These are phyloP conservation scores for Rafetus swinhoei DNA, from an alignment of 2,113 vertebrate genomes.

Conservation along the genomic window DNA sequence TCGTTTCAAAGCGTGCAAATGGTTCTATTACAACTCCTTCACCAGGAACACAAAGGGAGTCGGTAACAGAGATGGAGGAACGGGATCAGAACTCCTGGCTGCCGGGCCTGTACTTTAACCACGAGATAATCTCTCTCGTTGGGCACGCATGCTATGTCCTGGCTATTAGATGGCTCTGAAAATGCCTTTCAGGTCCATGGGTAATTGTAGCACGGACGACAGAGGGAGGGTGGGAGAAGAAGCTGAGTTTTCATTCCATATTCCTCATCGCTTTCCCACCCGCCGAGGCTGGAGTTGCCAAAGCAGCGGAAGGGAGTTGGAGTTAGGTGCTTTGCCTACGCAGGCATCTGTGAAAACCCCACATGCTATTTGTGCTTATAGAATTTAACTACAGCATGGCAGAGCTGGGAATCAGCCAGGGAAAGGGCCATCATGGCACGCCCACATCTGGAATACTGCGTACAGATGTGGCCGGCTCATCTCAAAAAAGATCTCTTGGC, in stretches of 20 bases:
- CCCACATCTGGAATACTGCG: too few species aligned
- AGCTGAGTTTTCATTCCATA: not conserved
- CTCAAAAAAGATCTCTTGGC: too few species aligned
- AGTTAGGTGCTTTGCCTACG: not conserved
- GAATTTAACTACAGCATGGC: fast-evolving
- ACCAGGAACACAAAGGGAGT: fast-evolving
- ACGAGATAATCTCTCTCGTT: not conserved
- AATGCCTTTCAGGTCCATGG: not conserved
- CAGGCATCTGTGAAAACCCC: fast-evolving
- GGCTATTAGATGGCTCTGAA: not conserved
- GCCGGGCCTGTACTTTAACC: not conserved
- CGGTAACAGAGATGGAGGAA: fast-evolving
- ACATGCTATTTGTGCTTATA: not conserved
- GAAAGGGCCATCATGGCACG: too few species aligned
- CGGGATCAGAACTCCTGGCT: not conserved
- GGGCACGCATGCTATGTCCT: not conserved
- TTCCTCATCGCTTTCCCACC: not conserved
- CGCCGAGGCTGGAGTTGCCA: not conserved
- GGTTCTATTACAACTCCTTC: not conserved
- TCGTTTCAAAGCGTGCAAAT: fast-evolving
- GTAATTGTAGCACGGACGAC: not conserved
- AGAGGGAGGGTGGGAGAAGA: not conserved
- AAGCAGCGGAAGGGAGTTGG: fast-evolving
- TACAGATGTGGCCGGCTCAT: too few species aligned
- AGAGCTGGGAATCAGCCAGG: not conserved